Conservation (phyloP, 1,140 invertebrate genomes). For the Battus philenor region DNA sequence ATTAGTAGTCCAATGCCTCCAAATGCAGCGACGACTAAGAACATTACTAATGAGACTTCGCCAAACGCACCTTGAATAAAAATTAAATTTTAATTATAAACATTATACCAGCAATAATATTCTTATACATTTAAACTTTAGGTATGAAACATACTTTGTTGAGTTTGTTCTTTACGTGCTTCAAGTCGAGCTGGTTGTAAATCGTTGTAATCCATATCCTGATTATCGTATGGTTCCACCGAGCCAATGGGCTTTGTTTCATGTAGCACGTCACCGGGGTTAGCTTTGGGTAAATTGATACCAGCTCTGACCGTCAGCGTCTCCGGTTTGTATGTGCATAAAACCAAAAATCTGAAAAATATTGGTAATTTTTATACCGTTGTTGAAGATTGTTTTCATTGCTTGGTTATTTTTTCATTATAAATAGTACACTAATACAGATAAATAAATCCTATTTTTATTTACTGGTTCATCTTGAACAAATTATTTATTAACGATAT, state of each 20-base stretch:
- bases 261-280: slow-evolving; percentile 61
- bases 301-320: slow-evolving; percentile 86
- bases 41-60: slow-evolving; percentile 66
- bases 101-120: no score
- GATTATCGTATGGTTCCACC: slow-evolving; percentile 64
- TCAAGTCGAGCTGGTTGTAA: slow-evolving; percentile 65
- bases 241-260: slow-evolving; percentile 54
- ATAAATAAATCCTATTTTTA: no score
- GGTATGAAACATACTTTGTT: slow-evolving; percentile 4
- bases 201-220: slow-evolving; percentile 62
- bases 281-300: slow-evolving; percentile 78
- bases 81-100: neutral
- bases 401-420: no score
- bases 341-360: slow-evolving; percentile 81
- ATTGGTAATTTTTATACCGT: no score
- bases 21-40: slow-evolving; percentile 67
- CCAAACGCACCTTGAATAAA: slow-evolving; percentile 54
- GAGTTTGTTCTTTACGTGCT: slow-evolving; percentile 52
- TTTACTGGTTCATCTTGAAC: no score
- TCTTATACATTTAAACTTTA: slow-evolving; percentile 2
- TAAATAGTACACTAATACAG: no score
- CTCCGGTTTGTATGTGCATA: slow-evolving; percentile 87
- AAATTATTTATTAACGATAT: no score
- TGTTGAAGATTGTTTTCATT: no score
- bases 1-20: slow-evolving; percentile 65